Base-by-base conservation (phyloP, 2,797 vertebrate genomes). In the Peromyscus attwateri region DNA sequence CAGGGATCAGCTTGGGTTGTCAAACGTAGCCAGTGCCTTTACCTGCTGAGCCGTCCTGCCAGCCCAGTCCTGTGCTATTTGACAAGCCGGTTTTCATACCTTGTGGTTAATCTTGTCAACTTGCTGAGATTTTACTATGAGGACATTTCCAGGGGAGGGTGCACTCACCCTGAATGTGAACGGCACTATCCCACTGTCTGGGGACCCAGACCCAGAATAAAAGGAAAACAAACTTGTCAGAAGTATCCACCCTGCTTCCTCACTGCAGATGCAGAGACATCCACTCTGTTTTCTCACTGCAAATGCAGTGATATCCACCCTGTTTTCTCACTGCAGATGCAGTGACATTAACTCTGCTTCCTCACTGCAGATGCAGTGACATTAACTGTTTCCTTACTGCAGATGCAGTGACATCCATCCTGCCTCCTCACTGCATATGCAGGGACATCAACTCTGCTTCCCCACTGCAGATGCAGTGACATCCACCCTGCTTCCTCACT, bases 21-120 rank as follows among this genome's bases (percentile, higher is more conserved):
- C 57, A 25, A 23, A 37, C 2, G 6, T 62, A 8, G 40, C 37
- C 62, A 40, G 34, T 37, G n/a, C 84, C 52, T n/a, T 62, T 16
- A 5, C 71, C 57, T 46, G 57, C 52, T 25, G 49, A 62, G 40
- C 29, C 11, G 25, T 14, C 40, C 5, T 29, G n/a, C 10, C 27
- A 34, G 29, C 71, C 55, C 40, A 11, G n/a, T 71, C 19, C n/a
- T 40, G 16, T 73, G 49, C 68, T 83, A 76, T 40, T 46, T 95
- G 85, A 89, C 66, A 76, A 88, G 75, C n/a, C 92, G 49, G 83
- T 95, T 92, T 70, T 83, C n/a, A 6, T 76, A 88, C 46, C 85
- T n/a, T 49, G 25, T 60, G 34, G 57, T 10, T 62, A 40, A 62
- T 64, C 57, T 43, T 64, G 57, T 82, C 80, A 82, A 27, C 6